Base-by-base conservation (phyloP, 2,113 vertebrate genomes). In the Glareola pratincola region DNA sequence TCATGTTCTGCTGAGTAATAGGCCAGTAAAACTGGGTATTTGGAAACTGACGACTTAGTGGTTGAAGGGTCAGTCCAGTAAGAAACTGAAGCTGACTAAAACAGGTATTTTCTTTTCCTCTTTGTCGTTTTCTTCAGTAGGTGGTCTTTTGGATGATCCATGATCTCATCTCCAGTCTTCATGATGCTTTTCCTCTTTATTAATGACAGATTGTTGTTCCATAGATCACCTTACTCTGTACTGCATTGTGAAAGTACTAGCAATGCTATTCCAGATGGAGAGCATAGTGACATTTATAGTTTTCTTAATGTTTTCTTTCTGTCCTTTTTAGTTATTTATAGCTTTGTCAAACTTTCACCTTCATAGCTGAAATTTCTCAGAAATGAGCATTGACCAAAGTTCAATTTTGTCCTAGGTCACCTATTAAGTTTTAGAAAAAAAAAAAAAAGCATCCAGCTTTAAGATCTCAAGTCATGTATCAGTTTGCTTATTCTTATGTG, bases 1-100 rank as follows among this genome's bases (percentile, higher is more conserved):
- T 97, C 96, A 97, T 27, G 29, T 97, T 96, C 91, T 97, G 95
- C 97, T 98, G 98, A 98, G 95, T 98, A 98, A 98, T 93, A 98
- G 95, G 90, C 95, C 94, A 80, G 92, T 91, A 96, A 97, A 97
- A 85, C 95, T 95, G 37, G 10, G 66, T 98, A 94, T 97, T 96
- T 97, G 76, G 89, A 98, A 98, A 97, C 85, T 97, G 97, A 97
- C 97, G 98, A 98, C 80, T 97, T 89, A 62, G 17, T 91, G 88
- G 96, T 98, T 97, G 96, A 97, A 90, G 93, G 96, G 97, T 97
- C 96, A 96, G 32, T 96, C 91, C 59, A 71, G 66, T 69, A 92
- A 94, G 86, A 96, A 96, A 90, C 74, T 92, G 63, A 90, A 97
- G 87, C 77, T 96, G 92, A 54, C 77, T 95, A 63, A 95, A 94